Evolutionary conservation across 2,888 invertebrate genomes (phyloP), one percentile per base, ranked within the genome.

Genomic region (Melinaea menophilus): DNA sequence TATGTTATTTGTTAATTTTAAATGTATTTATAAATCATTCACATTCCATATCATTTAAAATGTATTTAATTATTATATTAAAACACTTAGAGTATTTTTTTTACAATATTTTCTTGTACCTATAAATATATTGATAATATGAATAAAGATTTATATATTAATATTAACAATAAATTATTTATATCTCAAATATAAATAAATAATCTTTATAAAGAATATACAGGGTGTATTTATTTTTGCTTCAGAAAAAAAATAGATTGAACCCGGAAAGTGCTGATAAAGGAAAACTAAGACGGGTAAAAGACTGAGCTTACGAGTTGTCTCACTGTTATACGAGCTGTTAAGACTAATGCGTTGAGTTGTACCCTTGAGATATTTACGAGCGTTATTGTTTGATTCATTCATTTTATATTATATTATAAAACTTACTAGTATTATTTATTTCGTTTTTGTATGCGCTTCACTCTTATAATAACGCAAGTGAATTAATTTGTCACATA

Each of bases 211-310:
- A 73, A 57, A 56, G 69, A 64, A 61, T 75, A 71, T 79, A 79
- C 78, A 80, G 72, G 74, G 75, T 82, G 76, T 82, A 78, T 85
- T 86, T 88, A 82, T 89, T 89, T 88, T 90, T 89, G 88, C 90
- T 89, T 86, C 90, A 90, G 90, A 90, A 90, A 78, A 90, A 90
- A 90, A 90, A 90, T 90, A 90, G 90, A 90, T 88, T 90, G 86
- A 88, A 90, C 69, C 90, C 88, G 90, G 90, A 89, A 85, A 88
- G 86, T 81, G 88, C 89, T 75, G 85, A 81, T 82, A 90, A 88
- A 85, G 85, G 84, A 84, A 90, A 85, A 86, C 87, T 89, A 76
- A 90, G 79, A 88, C 85, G 90, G 90, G 90, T 90, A 90, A 90
- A 72, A 68, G 74, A 75, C 76, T 75, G 78, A 81, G 72, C 75